Evolutionary conservation across 2,888 invertebrate species (phyloP).

Genomic region (Drosophila monieri): DNA sequence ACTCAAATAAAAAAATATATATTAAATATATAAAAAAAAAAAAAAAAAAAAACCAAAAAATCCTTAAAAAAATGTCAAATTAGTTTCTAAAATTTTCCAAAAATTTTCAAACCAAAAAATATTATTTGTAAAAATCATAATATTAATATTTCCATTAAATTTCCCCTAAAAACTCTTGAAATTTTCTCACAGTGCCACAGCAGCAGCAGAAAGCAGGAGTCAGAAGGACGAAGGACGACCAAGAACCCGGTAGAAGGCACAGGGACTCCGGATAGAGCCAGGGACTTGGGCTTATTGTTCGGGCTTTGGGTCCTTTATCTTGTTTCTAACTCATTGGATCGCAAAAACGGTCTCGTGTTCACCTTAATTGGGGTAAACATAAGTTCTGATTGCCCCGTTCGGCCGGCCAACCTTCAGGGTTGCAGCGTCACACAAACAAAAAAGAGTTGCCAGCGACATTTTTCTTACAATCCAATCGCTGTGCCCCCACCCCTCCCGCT

Average conservation of each 20-base stretch:
- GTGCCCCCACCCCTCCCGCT: not conserved
- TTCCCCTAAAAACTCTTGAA: not conserved
- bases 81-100: no score
- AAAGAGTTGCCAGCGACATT: constrained; percentile 63
- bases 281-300: constrained; percentile 65
- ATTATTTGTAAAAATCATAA: no score
- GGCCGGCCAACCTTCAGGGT: constrained; percentile 25
- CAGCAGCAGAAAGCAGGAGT: constrained; percentile 6
- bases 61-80: no score
- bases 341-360: constrained; percentile 81
- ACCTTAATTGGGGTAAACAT: constrained; percentile 82
- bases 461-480: constrained; percentile 32
- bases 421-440: constrained; percentile 8
- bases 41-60: no score
- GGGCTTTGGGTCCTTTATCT: constrained; percentile 81
- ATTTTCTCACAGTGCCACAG: not conserved
- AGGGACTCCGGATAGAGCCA: constrained; percentile 9
- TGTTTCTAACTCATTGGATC: constrained; percentile 83
- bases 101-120: no score
- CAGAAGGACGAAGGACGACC: constrained; percentile 2
- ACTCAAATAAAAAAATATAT: no score
- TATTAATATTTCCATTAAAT: no score
- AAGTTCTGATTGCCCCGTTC: constrained; percentile 73
- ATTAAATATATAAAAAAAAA: no score
- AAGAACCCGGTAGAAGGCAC: constrained; percentile 1